A percentile compares a stretch with the other conserved stretches of the same genome.
Evolutionary conservation across 2,888 invertebrate genomes (phyloP).

Genomic region (Toxonevra muliebris): DNA sequence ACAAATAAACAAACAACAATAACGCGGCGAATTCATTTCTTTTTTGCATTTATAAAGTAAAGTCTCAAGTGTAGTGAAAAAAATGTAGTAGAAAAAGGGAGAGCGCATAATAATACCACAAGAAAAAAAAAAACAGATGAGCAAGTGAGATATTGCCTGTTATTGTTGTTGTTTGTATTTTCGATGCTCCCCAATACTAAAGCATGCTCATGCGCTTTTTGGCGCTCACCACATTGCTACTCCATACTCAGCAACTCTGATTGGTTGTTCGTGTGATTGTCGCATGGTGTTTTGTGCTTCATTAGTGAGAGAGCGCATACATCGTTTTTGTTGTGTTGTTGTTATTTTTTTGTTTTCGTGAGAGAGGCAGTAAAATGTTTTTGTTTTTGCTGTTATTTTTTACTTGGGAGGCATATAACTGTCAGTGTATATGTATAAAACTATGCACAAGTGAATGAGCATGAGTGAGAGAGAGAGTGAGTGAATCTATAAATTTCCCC

Average conservation of each 20-base stretch:
- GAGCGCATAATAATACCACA: neutral
- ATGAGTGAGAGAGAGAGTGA: no score
- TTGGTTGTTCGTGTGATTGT: neutral
- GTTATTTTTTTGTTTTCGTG: no score
- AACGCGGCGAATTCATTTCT: no score
- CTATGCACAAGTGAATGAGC: no score
- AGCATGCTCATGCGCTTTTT: neutral
- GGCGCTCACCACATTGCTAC: neutral
- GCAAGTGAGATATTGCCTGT: neutral
- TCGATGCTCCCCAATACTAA: constrained; percentile 3
- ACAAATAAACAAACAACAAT: no score
- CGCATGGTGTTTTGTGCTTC: neutral
- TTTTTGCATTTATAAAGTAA: no score
- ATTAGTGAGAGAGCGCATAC: neutral
- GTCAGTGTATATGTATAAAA: neutral
- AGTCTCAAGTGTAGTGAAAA: neutral
- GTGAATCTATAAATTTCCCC: constrained; percentile 26
- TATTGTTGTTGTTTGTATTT: constrained; percentile 6
- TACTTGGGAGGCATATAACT: neutral
- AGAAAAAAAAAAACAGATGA: neutral
- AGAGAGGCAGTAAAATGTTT: neutral
- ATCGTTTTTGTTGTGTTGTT: no score
- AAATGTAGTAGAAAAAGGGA: constrained; percentile 8
- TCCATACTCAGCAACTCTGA: neutral
- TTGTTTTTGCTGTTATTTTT: neutral